Percentiles rank a stretch among this genome's conserved stretches.
These are phyloP conservation scores for Dasypus novemcinctus DNA, from an alignment of 2,113 vertebrate species.

Conservation along the genomic window DNA sequence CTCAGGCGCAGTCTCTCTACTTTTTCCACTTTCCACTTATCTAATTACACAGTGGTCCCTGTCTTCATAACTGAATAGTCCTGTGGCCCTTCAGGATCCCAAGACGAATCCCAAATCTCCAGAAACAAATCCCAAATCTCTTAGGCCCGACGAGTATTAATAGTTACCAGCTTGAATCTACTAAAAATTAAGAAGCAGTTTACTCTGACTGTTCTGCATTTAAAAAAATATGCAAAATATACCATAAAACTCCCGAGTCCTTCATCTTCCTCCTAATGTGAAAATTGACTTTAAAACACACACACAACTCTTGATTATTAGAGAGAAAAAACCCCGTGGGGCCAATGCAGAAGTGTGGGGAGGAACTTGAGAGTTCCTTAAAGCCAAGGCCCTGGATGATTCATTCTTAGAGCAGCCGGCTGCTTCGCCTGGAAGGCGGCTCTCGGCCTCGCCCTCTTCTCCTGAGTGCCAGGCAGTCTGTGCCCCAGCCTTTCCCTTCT, in stretches of 20 bases:
- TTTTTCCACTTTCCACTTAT: rapidly evolving
- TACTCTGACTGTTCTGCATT: neutral
- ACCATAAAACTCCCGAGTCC: neutral
- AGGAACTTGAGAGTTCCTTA: neutral
- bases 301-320: neutral
- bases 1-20: neutral
- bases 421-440: neutral
- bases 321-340: no score
- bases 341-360: neutral
- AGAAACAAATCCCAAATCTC: neutral
- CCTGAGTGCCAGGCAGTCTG: neutral
- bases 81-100: no score
- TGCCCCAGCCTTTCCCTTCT: neutral
- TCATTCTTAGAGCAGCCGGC: neutral
- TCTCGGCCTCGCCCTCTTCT: neutral
- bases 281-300: neutral
- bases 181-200: neutral
- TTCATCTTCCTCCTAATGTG: neutral
- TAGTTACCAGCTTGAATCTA: neutral
- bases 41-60: neutral
- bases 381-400: neutral
- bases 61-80: neutral
- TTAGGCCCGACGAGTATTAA: neutral
- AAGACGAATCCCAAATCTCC: neutral
- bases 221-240: neutral